Evolutionary conservation across 2,797 vertebrate species (phyloP).

Genomic region (Lagocephalus sceleratus): DNA sequence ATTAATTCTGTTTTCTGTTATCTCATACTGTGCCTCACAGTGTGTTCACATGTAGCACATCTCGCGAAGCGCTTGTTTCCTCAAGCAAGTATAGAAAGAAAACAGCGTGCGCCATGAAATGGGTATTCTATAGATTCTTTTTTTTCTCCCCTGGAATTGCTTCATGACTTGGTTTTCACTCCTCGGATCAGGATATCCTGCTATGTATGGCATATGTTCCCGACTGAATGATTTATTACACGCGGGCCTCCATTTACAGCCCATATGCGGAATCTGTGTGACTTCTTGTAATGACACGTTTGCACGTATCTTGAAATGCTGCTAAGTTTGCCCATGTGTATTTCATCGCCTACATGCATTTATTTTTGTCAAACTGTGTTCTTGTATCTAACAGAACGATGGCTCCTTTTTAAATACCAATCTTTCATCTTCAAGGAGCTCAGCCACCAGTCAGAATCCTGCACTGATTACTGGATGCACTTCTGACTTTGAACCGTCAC

Average conservation of each 20-base stretch:
- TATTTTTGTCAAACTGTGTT: neutral
- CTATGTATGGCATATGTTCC: conserved; percentile 41
- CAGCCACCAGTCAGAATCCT: conserved; percentile 39
- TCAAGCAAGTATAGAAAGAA: conserved; percentile 5
- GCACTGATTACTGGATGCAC: conserved; percentile 14
- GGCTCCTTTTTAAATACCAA: conserved; percentile 6
- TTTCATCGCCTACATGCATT: neutral
- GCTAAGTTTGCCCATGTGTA: conserved; percentile 4
- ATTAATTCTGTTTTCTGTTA: conserved; percentile 25
- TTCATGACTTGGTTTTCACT: neutral
- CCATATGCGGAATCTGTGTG: conserved; percentile 33
- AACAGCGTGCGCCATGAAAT: neutral
- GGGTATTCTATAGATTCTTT: neutral
- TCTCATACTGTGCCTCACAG: conserved; percentile 21
- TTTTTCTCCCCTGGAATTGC: neutral
- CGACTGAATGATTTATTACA: conserved; percentile 47
- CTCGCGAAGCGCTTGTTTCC: conserved; percentile 1
- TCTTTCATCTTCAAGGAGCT: conserved; percentile 22
- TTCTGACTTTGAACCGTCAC: conserved; percentile 34
- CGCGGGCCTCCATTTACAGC: conserved; percentile 18
- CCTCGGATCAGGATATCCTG: conserved; percentile 2
- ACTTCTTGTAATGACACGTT: conserved; percentile 12
- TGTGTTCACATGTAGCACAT: conserved; percentile 5
- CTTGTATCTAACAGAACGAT: neutral
- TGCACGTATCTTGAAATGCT: conserved; percentile 8